Conservation (phyloP, 2,888 invertebrate species). For the Platypus cylindrus region DNA sequence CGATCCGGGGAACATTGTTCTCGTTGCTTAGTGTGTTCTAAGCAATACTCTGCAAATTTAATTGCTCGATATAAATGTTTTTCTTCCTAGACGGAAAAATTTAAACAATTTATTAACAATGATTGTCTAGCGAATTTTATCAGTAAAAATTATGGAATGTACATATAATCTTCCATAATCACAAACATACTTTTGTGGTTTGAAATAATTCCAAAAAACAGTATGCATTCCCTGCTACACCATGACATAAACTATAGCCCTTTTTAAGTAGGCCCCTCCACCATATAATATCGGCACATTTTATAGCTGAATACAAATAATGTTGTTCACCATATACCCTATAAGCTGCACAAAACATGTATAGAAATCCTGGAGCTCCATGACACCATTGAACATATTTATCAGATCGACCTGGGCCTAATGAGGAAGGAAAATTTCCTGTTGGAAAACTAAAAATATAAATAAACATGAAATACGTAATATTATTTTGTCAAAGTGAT, state of each 20-base stretch:
- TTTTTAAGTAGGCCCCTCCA: conserved; percentile 64
- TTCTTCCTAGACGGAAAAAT: conserved; percentile 41
- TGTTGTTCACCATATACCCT: conserved; percentile 50
- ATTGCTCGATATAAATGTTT: conserved; percentile 62
- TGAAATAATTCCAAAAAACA: conserved; percentile 67
- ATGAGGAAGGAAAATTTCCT: conserved; percentile 68
- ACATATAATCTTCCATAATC: conserved; percentile 6
- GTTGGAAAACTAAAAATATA: conserved; percentile 36
- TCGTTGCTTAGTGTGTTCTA: conserved; percentile 52
- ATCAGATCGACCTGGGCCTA: conserved; percentile 51
- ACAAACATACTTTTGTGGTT: conserved; percentile 60
- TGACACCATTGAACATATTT: conserved; percentile 87
- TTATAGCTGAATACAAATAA: conserved; percentile 55
- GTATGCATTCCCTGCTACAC: conserved; percentile 79
- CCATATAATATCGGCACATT: conserved; percentile 72
- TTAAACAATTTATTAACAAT: conserved; percentile 1
- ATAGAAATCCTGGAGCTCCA: conserved; percentile 79
- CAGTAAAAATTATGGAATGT: not conserved
- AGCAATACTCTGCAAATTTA: conserved; percentile 73
- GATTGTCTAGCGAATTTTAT: not conserved
- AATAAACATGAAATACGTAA: not conserved
- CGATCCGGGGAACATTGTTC: conserved; percentile 62
- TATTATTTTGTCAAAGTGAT: not conserved
- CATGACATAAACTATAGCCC: conserved; percentile 82
- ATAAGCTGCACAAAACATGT: conserved; percentile 53